A percentile compares a stretch with the other conserved stretches of the same genome.
These are phyloP conservation scores for Potamarius usumacintae DNA, from an alignment of 2,113 vertebrate genomes.

Conservation along the genomic window DNA sequence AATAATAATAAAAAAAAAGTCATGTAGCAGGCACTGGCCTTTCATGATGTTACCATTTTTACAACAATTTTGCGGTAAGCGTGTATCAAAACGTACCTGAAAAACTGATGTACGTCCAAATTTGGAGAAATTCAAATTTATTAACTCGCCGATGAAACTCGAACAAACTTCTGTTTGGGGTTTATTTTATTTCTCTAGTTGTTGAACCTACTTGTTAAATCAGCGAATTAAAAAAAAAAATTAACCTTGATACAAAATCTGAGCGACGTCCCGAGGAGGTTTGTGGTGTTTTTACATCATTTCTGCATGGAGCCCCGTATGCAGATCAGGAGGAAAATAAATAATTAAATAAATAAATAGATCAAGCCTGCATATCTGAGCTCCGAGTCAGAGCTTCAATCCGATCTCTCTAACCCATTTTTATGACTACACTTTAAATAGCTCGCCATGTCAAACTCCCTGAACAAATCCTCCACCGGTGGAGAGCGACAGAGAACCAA, in stretches of 20 bases:
- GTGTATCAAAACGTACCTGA: neutral
- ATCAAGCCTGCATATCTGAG: neutral
- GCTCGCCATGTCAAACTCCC: constrained; percentile 64
- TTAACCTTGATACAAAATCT: neutral
- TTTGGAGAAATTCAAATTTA: neutral
- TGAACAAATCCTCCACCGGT: constrained; percentile 41
- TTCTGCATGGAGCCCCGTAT: neutral
- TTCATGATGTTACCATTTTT: neutral
- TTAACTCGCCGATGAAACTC: neutral
- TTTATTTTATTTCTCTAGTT: too few species aligned
- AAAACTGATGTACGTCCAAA: neutral
- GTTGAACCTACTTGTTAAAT: too few species aligned
- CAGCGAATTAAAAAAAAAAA: too few species aligned
- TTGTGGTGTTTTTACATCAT: too few species aligned
- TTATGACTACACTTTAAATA: constrained; percentile 69
- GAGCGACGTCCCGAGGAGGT: neutral
- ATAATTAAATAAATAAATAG: neutral
- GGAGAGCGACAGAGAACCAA: constrained; percentile 28
- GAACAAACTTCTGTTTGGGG: too few species aligned
- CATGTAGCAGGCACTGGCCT: neutral
- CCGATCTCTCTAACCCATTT: constrained; percentile 73
- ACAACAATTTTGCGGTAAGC: neutral
- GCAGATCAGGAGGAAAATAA: too few species aligned
- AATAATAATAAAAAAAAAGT: neutral
- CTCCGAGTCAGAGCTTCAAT: constrained; percentile 22